A percentile compares a stretch with the other conserved stretches of the same genome.
phyloP scores from a whole-genome alignment of 2,113 vertebrate genomes.

The Lathamus discolor region DNA sequence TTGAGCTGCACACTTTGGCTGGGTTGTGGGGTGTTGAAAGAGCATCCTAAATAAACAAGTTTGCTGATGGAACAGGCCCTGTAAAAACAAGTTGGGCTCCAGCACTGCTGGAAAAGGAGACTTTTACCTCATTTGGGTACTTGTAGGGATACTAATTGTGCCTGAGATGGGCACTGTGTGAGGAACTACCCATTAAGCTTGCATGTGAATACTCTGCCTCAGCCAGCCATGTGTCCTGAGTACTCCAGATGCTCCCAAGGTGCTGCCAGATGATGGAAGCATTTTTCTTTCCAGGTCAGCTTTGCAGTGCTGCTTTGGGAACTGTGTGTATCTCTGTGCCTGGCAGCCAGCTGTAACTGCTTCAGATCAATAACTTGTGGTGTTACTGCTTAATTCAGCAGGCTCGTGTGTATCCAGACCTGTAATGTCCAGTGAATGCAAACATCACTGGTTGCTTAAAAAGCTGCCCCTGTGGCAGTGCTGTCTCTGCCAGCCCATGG shows the following conservation, averaged over 20 bases:
- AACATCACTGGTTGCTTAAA: not conserved
- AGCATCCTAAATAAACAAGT: not conserved
- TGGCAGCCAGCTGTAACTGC: not conserved
- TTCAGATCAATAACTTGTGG: not conserved
- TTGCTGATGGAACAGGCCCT: not conserved
- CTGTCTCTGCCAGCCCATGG: not conserved
- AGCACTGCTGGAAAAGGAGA: not conserved
- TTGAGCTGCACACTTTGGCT: not conserved
- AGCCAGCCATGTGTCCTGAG: accelerated
- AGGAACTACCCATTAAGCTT: not conserved
- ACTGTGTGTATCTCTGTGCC: not conserved
- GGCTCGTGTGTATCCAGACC: not conserved
- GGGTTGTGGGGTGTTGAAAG: not conserved
- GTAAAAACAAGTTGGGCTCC: not conserved
- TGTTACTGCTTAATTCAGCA: not conserved
- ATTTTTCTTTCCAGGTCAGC: not conserved
- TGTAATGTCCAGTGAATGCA: not conserved
- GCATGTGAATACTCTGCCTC: not conserved
- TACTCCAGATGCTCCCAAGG: not conserved
- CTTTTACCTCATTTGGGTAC: not conserved
- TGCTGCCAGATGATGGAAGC: not conserved
- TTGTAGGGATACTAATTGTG: not conserved
- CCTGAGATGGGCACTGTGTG: not conserved
- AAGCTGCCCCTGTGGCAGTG: not conserved
- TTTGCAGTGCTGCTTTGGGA: not conserved